phyloP scores from a whole-genome alignment of 2,888 invertebrate genomes.

The Andrena bicolor region DNA sequence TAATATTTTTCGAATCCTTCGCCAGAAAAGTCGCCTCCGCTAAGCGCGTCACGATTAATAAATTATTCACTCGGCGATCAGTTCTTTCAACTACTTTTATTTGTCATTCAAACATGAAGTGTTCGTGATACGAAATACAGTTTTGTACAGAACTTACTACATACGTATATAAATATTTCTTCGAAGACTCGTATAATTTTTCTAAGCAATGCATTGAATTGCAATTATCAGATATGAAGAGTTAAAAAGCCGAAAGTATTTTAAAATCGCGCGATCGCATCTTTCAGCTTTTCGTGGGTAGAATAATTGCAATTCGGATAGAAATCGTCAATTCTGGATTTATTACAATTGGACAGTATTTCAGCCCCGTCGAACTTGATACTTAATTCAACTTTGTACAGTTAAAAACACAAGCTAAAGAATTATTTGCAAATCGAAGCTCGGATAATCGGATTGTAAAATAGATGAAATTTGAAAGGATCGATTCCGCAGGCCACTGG shows the following conservation, averaged over 20 bases:
- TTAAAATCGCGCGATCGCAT: neutral
- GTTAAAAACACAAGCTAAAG: neutral
- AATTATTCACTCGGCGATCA: neutral
- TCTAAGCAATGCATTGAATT: slow-evolving; percentile 29
- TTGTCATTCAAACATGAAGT: slow-evolving; percentile 51
- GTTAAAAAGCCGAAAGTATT: slow-evolving; percentile 1
- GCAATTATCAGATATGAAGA: slow-evolving; percentile 8
- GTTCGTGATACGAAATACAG: slow-evolving; percentile 67
- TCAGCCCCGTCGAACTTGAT: slow-evolving; percentile 9
- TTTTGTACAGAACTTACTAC: slow-evolving; percentile 49
- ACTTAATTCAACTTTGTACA: neutral
- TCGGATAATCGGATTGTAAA: neutral
- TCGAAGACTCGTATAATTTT: slow-evolving; percentile 27
- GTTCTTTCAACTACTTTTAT: slow-evolving; percentile 50
- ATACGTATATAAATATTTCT: slow-evolving; percentile 51
- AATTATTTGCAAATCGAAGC: slow-evolving; percentile 8
- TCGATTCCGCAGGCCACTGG: slow-evolving; percentile 33
- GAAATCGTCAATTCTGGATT: neutral
- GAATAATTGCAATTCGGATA: slow-evolving; percentile 18
- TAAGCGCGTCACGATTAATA: neutral
- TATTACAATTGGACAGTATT: slow-evolving; percentile 23
- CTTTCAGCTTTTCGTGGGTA: slow-evolving; percentile 1
- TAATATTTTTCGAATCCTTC: slow-evolving; percentile 16
- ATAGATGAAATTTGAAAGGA: slow-evolving; percentile 4
- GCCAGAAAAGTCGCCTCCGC: neutral